Base-by-base conservation (phyloP, 2,797 vertebrate species). In the Odontamblyopus rebecca region DNA sequence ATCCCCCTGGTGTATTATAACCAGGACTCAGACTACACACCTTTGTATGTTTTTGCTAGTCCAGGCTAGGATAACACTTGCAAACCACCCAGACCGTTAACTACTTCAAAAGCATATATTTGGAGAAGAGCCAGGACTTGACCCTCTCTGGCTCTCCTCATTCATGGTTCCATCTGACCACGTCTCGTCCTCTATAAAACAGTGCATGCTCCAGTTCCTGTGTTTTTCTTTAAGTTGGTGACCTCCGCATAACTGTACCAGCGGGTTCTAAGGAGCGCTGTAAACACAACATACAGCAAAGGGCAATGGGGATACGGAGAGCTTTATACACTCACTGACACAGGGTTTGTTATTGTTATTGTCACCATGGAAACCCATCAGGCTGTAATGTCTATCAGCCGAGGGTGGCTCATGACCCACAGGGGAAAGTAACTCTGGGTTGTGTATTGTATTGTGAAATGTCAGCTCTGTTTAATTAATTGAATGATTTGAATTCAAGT, bases 71-170 rank as follows among this genome's bases (percentile, higher is more conserved):
- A 61, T 57, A 54, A 16, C 48, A 32, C 59, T 53, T 23, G 66
- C 54, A 64, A 8, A 4, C 61, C 67, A 66, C 66, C 68, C 12
- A 74, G 64, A 61, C 38, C 9, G 66, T 81, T 71, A 78, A 9
- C 73, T 7, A 61, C n/a, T 67, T 69, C n/a, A 2, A 70, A 67
- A 75, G 35, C 51, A 59, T 68, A 23, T 15, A 29, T 73, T 69
- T 82, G 81, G 77, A 79, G 1, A 12, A 2, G 19, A 61, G 67
- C 85, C 82, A 84, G 2, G 35, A 67, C 44, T 70, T 41, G 41
- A 15, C 44, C 15, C 19, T 75, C 73, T 76, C 38, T 69, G 73
- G 48, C 13, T 32, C 72, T 29, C 12, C 8, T 71, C 67, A 79
- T 81, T 77, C 72, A 76, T 56, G 44, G 44, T 48, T 48, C 13